Evolutionary conservation across 2,888 invertebrate species (phyloP).

Genomic region (Sycophila texana): DNA sequence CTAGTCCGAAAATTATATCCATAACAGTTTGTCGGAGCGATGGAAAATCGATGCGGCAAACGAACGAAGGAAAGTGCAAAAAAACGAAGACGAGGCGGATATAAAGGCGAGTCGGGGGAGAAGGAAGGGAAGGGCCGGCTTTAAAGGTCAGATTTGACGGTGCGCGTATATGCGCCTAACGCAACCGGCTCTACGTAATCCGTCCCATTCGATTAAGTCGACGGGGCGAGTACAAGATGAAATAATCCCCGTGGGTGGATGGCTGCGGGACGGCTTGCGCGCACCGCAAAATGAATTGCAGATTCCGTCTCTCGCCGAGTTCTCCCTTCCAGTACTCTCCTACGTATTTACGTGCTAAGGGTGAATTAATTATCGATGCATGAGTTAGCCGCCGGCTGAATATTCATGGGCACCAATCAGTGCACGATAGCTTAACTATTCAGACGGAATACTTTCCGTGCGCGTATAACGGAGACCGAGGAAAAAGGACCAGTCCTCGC

Average conservation of each 20-base stretch:
- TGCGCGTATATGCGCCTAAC: neutral
- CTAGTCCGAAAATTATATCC: neutral
- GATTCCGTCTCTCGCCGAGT: conserved; percentile 34
- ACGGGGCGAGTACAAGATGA: neutral
- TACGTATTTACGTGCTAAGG: conserved; percentile 60
- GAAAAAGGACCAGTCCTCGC: neutral
- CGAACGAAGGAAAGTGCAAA: neutral
- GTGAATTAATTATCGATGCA: conserved; percentile 66
- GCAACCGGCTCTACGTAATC: conserved; percentile 12
- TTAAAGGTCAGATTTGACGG: conserved; percentile 36
- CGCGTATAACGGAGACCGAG: neutral
- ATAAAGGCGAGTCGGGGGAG: neutral
- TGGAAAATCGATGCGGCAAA: conserved; percentile 26
- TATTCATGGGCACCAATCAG: conserved; percentile 63
- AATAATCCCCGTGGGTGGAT: conserved; percentile 39
- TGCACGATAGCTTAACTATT: conserved; percentile 46
- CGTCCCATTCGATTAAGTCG: conserved; percentile 38
- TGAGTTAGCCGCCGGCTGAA: conserved; percentile 61
- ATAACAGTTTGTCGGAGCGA: neutral
- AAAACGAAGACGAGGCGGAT: neutral
- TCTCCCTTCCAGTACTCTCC: conserved; percentile 20
- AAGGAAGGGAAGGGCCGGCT: neutral
- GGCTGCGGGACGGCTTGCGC: neutral
- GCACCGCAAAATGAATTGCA: conserved; percentile 56
- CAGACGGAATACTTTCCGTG: conserved; percentile 28